Conservation (phyloP, 1,140 invertebrate genomes). For the Eriosoma lanigerum region DNA sequence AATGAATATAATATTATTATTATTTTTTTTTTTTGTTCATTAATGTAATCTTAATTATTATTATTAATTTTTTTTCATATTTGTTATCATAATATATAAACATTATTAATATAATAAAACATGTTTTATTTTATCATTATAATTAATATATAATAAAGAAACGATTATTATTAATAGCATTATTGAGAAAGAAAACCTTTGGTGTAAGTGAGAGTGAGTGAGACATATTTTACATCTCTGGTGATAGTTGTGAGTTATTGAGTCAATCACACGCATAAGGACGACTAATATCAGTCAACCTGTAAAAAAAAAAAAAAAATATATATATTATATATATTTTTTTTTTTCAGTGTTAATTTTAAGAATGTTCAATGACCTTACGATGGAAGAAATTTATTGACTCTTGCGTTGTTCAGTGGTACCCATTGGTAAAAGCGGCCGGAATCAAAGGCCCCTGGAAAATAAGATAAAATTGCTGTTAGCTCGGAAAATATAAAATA, state of each 20-base stretch:
- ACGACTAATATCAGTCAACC: slow-evolving; percentile 45
- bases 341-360: background rate
- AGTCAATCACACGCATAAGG: slow-evolving; percentile 45
- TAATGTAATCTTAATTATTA: slow-evolving; percentile 46
- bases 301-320: background rate
- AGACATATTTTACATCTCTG: slow-evolving; percentile 41
- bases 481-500: background rate
- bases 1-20: slow-evolving; percentile 50
- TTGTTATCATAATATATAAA: slow-evolving; percentile 51
- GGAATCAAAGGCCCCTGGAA: slow-evolving; percentile 63
- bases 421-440: slow-evolving; percentile 63
- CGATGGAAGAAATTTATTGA: slow-evolving; percentile 50
- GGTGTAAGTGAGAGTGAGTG: slow-evolving; percentile 50
- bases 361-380: slow-evolving; percentile 33
- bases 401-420: slow-evolving; percentile 59
- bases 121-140: slow-evolving; percentile 41
- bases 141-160: slow-evolving; percentile 45
- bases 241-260: slow-evolving; percentile 50
- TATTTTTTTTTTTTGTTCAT: slow-evolving; percentile 17
- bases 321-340: background rate
- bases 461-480: slow-evolving; percentile 54
- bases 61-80: slow-evolving; percentile 21
- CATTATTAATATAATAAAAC: slow-evolving; percentile 49
- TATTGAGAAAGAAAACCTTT: slow-evolving; percentile 51
- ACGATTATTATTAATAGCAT: slow-evolving; percentile 49